A percentile compares a stretch with the other conserved stretches of the same genome.
Conservation (phyloP, 2,113 vertebrate genomes). For the Heterochromis multidens region DNA sequence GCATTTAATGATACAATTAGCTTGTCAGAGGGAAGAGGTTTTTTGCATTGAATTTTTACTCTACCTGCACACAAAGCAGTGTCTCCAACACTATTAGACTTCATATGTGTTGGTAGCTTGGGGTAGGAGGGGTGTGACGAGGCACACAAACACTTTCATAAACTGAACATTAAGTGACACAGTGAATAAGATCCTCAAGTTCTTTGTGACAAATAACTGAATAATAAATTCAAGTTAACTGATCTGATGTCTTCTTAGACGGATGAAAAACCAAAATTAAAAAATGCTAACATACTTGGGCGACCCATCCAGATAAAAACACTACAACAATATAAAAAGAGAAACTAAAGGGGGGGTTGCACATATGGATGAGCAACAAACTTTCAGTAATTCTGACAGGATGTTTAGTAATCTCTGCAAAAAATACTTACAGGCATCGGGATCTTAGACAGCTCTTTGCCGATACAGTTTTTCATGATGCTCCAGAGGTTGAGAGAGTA, state of each 20-base stretch:
- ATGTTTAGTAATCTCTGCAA: neutral
- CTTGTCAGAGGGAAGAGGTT: neutral
- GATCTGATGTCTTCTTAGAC: neutral
- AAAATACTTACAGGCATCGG: conserved; percentile 87
- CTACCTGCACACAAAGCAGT: neutral
- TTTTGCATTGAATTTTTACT: neutral
- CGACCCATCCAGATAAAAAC: too few relatives aligned
- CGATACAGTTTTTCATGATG: conserved; percentile 98
- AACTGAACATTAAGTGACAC: too few relatives aligned
- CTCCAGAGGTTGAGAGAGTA: conserved; percentile 95
- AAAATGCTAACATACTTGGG: too few relatives aligned
- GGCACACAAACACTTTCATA: neutral
- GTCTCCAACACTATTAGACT: neutral
- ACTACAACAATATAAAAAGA: too few relatives aligned
- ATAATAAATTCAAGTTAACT: too few relatives aligned
- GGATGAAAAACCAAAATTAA: neutral
- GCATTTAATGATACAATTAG: neutral
- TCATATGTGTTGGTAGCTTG: neutral
- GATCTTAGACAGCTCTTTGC: conserved; percentile 94
- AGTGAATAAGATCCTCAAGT: too few relatives aligned
- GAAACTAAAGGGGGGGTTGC: neutral
- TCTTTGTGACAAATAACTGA: too few relatives aligned
- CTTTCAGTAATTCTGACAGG: neutral
- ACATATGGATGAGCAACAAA: neutral
- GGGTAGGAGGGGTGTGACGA: neutral